Evolutionary conservation across 1,140 invertebrate genomes (phyloP).

Genomic region (Brachionus sp.): DNA sequence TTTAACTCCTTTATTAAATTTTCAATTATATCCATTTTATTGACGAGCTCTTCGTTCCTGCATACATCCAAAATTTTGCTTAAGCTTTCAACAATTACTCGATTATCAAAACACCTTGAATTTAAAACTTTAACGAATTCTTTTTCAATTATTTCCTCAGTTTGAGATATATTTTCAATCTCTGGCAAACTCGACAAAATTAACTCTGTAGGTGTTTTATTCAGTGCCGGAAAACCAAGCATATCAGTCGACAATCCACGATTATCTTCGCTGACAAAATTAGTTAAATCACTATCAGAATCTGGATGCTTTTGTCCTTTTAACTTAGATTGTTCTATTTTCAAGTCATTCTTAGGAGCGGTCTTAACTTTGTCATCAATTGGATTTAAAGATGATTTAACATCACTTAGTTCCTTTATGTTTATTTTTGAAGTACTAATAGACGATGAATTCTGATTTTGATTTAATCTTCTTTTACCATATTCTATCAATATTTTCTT

Average conservation of each 20-base stretch:
- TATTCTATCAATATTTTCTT: constrained; percentile 42
- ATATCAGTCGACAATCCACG: constrained; percentile 29
- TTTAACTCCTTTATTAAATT: not conserved
- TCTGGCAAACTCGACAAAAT: constrained; percentile 12
- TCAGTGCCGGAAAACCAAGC: constrained; percentile 8
- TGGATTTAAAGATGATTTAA: not conserved
- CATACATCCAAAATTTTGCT: not conserved
- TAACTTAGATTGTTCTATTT: not conserved
- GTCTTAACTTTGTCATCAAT: not conserved
- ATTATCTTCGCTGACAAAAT: not conserved
- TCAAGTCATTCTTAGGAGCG: not conserved
- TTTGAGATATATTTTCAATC: not conserved
- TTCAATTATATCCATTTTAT: not conserved
- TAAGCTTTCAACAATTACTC: not conserved
- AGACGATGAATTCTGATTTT: constrained; percentile 31
- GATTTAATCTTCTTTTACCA: constrained; percentile 13
- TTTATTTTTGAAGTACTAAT: constrained; percentile 13
- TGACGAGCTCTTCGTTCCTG: not conserved
- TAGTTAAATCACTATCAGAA: not conserved
- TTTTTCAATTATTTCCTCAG: constrained; percentile 22
- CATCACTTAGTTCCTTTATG: not conserved
- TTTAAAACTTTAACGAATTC: not conserved
- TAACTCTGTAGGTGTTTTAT: not conserved
- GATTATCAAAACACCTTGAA: not conserved
- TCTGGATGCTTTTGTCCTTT: not conserved